Evolutionary conservation across 23 tunicate genomes (phyloP).

Genomic region (Trididemnum clinides): DNA sequence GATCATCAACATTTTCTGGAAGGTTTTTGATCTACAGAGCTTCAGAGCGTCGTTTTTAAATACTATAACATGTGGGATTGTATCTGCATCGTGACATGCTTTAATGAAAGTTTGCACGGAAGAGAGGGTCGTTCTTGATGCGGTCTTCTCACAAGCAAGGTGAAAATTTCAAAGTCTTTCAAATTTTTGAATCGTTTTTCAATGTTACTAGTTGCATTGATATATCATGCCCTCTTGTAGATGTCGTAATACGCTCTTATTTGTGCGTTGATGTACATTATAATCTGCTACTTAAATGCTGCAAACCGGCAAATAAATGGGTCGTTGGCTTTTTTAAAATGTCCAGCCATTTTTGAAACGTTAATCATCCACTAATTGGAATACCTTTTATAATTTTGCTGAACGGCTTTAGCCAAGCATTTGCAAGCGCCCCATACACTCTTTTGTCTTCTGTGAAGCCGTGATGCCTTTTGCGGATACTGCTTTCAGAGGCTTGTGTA

Average conservation of each 20-base stretch:
- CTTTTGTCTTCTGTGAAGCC: constrained; percentile 1
- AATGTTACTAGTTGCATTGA: constrained; percentile 40
- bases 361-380: neutral
- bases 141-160: constrained; percentile 35
- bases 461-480: neutral
- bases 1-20: constrained; percentile 28
- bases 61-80: constrained; percentile 33
- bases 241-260: neutral
- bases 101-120: constrained; percentile 31
- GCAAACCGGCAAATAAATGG: neutral
- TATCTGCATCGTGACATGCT: constrained; percentile 14
- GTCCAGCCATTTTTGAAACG: neutral
- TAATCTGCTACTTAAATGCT: neutral
- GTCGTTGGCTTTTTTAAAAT: neutral
- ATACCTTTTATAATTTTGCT: neutral
- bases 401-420: neutral
- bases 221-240: neutral
- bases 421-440: constrained; percentile 16
- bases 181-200: neutral
- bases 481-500: neutral
- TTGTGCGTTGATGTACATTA: constrained; percentile 7
- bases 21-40: neutral
- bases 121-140: neutral
- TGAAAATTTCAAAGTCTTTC: constrained; percentile 33
- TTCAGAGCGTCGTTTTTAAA: no score